Percentiles rank a stretch among this genome's conserved stretches.
These are phyloP conservation scores for Acanthis flammea DNA, from an alignment of 2,797 vertebrate species.

Conservation along the genomic window DNA sequence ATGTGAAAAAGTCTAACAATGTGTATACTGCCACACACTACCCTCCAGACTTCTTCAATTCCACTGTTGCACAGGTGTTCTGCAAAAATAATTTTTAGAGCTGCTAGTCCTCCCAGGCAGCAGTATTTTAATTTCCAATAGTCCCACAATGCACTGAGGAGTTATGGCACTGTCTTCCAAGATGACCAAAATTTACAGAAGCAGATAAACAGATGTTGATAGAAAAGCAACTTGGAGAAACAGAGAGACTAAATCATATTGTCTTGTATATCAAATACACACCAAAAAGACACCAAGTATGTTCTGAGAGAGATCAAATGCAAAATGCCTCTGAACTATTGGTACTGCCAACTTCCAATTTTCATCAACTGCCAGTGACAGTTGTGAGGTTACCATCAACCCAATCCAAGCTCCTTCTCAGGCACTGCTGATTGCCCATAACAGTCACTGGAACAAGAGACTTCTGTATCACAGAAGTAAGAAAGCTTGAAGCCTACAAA, in stretches of 20 bases:
- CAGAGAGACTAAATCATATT: neutral
- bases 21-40: neutral
- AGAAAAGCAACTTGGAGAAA: neutral
- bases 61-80: neutral
- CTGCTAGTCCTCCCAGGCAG: neutral
- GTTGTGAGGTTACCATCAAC: neutral
- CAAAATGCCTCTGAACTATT: neutral
- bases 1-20: neutral
- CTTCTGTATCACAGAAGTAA: neutral
- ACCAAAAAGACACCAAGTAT: neutral
- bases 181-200: neutral
- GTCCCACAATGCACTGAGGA: neutral
- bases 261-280: neutral
- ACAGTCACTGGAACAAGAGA: neutral
- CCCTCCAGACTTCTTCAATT: neutral
- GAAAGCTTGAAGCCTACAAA: neutral
- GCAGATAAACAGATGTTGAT: neutral
- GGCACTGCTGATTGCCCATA: fast-evolving
- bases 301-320: neutral
- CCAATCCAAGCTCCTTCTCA: neutral
- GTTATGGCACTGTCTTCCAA: neutral
- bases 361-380: neutral
- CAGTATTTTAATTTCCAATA: neutral
- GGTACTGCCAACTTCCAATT: neutral
- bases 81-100: neutral